phyloP scores from a whole-genome alignment of 2,797 vertebrate genomes.

The Emys orbicularis region DNA sequence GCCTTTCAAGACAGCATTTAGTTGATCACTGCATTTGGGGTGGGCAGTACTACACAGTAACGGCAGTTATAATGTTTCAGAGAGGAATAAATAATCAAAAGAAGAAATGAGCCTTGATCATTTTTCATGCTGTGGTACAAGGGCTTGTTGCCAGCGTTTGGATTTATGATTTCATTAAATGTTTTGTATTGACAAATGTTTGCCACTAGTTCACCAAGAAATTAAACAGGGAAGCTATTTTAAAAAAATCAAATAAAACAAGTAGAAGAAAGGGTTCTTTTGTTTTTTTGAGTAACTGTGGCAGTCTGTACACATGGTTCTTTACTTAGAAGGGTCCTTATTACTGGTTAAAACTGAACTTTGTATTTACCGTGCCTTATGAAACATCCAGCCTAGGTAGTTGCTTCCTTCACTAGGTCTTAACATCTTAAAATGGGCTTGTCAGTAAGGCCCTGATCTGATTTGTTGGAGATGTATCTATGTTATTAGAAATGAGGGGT shows the following conservation, averaged over 20 bases:
- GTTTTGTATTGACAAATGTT: not conserved
- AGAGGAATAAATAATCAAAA: not conserved
- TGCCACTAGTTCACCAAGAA: not conserved
- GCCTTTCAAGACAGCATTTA: not conserved
- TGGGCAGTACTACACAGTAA: not conserved
- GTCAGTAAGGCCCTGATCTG: not conserved
- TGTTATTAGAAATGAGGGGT: not conserved
- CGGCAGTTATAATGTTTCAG: not conserved
- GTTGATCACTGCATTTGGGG: not conserved
- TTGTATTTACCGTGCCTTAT: not conserved
- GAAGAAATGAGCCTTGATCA: not conserved
- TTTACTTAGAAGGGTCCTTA: not conserved
- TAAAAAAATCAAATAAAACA: not conserved
- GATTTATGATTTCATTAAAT: not conserved
- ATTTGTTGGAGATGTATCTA: not conserved
- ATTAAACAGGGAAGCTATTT: not conserved
- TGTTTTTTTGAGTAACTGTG: not conserved
- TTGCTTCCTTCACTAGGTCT: not conserved
- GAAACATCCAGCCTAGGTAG: not conserved
- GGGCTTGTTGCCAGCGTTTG: not conserved
- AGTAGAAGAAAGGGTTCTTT: not conserved
- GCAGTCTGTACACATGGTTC: not conserved
- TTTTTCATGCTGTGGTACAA: not conserved
- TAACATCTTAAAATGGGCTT: not conserved
- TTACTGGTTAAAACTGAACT: slow-evolving; percentile 4